These are phyloP conservation scores for Hippocampus barbouri DNA, from an alignment of 2,113 vertebrate genomes.

Conservation along the genomic window DNA sequence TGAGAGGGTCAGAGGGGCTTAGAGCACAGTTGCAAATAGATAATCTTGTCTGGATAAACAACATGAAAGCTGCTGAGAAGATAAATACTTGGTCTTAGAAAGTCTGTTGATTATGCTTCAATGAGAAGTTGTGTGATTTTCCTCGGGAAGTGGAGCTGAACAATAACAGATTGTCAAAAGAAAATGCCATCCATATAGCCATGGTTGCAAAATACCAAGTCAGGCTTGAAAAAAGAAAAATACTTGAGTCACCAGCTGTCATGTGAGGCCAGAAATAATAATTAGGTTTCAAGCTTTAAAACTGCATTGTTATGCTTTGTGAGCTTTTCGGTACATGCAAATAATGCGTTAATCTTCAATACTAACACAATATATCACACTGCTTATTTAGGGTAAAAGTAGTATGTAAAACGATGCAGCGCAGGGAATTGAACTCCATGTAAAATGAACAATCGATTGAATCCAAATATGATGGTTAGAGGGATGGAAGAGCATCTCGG, in stretches of 20 bases:
- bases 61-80: not conserved
- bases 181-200: slow-evolving; percentile 10
- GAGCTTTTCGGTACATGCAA: slow-evolving; percentile 13
- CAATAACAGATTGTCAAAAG: slow-evolving; percentile 9
- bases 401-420: not conserved
- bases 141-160: slow-evolving; percentile 12
- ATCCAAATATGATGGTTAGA: no score
- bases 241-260: slow-evolving; percentile 18
- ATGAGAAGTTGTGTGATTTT: slow-evolving; percentile 18
- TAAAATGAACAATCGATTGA: no score
- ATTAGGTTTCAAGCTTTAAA: slow-evolving; percentile 30
- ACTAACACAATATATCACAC: no score
- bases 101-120: slow-evolving; percentile 2
- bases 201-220: slow-evolving; percentile 17
- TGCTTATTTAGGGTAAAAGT: not conserved
- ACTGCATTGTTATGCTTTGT: slow-evolving; percentile 13
- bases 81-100: not conserved
- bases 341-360: slow-evolving; percentile 2
- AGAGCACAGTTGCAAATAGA: slow-evolving; percentile 6
- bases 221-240: slow-evolving; percentile 21
- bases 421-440: not conserved
- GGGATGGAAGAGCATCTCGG: no score
- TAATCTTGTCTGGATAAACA: not conserved
- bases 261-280: slow-evolving; percentile 22
- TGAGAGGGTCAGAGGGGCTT: no score